Evolutionary conservation across 2,888 invertebrate genomes (phyloP).

Genomic region (Nymphalis c-album): DNA sequence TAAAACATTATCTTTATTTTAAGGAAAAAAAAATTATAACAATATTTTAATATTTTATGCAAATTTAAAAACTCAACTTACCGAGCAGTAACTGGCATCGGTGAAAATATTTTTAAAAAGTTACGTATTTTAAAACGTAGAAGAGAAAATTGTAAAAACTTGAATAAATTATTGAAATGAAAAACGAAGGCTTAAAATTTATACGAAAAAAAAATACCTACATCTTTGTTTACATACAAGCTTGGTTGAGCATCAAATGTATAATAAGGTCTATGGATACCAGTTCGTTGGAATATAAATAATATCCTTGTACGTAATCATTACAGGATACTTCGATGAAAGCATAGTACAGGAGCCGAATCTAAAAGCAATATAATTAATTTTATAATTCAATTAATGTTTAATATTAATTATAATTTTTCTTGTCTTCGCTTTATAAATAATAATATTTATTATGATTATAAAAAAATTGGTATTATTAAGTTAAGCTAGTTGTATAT

Average conservation of each 20-base stretch:
- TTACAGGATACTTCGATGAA: constrained; percentile 16
- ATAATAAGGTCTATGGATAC: constrained; percentile 16
- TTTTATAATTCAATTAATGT: background rate
- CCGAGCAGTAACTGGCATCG: too few relatives aligned
- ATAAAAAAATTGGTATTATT: too few relatives aligned
- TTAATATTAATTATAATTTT: too few relatives aligned
- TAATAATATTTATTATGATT: too few relatives aligned
- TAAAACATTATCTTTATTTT: too few relatives aligned
- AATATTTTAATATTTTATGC: too few relatives aligned
- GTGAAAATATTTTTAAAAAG: too few relatives aligned
- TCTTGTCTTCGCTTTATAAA: too few relatives aligned
- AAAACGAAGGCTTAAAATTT: background rate
- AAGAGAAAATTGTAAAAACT: background rate
- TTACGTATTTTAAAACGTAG: too few relatives aligned
- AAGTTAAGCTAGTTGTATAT: too few relatives aligned
- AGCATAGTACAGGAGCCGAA: constrained; percentile 6
- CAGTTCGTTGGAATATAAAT: constrained; percentile 15
- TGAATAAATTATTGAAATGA: background rate
- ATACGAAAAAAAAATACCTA: background rate
- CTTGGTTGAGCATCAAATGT: constrained; percentile 24
- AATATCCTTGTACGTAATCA: constrained; percentile 11
- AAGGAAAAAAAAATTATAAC: too few relatives aligned
- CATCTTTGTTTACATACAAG: constrained; percentile 23
- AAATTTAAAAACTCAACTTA: too few relatives aligned
- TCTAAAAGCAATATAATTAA: background rate